These are phyloP conservation scores for Gadus chalcogrammus DNA, from an alignment of 2,113 vertebrate species.

Conservation along the genomic window DNA sequence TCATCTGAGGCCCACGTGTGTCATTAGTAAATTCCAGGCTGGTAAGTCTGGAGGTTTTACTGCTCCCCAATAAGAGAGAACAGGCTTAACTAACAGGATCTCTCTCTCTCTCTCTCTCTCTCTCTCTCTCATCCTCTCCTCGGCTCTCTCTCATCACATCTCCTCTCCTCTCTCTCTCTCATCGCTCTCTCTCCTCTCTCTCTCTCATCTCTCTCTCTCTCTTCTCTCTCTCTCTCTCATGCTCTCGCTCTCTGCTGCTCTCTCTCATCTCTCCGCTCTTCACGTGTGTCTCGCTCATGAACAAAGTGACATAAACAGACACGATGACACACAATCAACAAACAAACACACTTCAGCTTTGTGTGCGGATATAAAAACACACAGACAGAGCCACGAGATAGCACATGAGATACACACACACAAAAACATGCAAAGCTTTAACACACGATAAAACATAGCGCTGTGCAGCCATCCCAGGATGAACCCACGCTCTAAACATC, in stretches of 20 bases:
- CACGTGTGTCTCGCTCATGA: no score
- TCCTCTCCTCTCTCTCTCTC: no score
- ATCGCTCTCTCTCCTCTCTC: no score
- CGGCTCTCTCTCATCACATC: no score
- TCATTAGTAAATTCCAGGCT: slow-evolving; percentile 75
- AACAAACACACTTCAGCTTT: no score
- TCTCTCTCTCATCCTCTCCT: no score
- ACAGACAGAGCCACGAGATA: no score
- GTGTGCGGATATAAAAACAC: background rate
- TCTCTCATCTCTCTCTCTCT: no score
- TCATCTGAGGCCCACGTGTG: slow-evolving; percentile 72
- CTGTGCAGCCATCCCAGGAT: slow-evolving; percentile 61
- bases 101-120: slow-evolving; percentile 30
- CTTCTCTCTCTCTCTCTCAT: slow-evolving; percentile 21
- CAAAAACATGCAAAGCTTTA: slow-evolving; percentile 18
- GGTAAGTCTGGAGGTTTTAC: slow-evolving; percentile 67
- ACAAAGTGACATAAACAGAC: no score
- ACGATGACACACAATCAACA: no score
- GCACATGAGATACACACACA: slow-evolving; percentile 22
- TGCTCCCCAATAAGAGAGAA: slow-evolving; percentile 59
- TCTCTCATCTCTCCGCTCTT: no score
- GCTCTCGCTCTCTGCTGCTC: background rate
- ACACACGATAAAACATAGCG: no score
- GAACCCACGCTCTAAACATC: slow-evolving; percentile 36
- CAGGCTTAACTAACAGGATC: slow-evolving; percentile 43